Evolutionary conservation across 2,888 invertebrate species (phyloP).

Genomic region (Terebella lapidaria): DNA sequence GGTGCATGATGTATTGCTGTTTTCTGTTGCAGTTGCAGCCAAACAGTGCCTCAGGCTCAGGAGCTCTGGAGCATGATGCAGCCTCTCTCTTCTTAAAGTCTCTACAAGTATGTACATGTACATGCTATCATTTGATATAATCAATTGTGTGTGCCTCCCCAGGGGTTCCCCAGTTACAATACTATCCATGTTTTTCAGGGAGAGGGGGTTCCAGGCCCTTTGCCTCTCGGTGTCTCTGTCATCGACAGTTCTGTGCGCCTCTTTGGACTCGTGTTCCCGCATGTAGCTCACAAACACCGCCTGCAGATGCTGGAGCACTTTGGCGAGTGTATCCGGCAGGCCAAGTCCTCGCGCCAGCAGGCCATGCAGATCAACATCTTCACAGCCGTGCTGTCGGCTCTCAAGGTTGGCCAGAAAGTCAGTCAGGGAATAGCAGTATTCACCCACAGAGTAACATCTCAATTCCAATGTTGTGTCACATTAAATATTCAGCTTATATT

Average conservation of each 20-base stretch:
- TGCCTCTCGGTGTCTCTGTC: slow-evolving; percentile 91
- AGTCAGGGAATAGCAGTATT: too few relatives aligned
- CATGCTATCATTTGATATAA: too few relatives aligned
- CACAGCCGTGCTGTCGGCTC: slow-evolving; percentile 82
- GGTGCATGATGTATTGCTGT: too few relatives aligned
- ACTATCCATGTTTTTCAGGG: slow-evolving; percentile 14
- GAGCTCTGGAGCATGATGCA: slow-evolving; percentile 93
- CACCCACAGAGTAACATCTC: too few relatives aligned
- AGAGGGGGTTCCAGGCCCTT: slow-evolving; percentile 46
- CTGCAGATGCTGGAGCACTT: slow-evolving; percentile 97
- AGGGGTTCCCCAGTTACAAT: too few relatives aligned
- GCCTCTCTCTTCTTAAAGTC: slow-evolving; percentile 73
- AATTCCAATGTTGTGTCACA: too few relatives aligned
- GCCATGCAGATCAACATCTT: slow-evolving; percentile 94
- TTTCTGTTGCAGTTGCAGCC: slow-evolving; percentile 70
- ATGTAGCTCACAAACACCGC: slow-evolving; percentile 86
- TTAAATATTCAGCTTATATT: too few relatives aligned
- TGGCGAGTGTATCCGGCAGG: slow-evolving; percentile 81
- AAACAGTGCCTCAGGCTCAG: slow-evolving; percentile 90
- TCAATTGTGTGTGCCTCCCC: too few relatives aligned
- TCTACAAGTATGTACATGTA: slow-evolving; percentile 38
- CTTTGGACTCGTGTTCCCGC: slow-evolving; percentile 90
- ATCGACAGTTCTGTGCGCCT: slow-evolving; percentile 89
- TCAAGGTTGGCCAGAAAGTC: slow-evolving; percentile 60
- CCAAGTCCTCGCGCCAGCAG: slow-evolving; percentile 87